phyloP scores from a whole-genome alignment of 1,140 invertebrate genomes.

The Ceratoteleas bidentatus region DNA sequence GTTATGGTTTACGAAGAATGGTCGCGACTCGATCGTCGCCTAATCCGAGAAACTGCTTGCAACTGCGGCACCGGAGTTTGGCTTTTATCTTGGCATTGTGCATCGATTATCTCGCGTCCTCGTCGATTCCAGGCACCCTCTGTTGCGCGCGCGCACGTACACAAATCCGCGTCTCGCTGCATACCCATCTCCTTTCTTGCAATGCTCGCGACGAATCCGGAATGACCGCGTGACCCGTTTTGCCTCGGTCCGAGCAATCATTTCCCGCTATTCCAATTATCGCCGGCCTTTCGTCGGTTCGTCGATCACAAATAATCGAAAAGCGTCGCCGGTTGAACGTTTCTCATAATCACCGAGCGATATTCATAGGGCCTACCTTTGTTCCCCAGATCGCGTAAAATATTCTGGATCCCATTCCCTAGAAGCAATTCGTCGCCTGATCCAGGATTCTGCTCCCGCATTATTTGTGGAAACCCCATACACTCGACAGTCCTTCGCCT shows the following conservation, averaged over 20 bases:
- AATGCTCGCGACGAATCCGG: constrained; percentile 47
- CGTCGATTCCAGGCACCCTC: constrained; percentile 18
- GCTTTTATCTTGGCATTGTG: constrained; percentile 43
- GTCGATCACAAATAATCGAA: constrained; percentile 39
- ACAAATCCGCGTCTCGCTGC: constrained; percentile 19
- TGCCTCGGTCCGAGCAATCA: constrained; percentile 22
- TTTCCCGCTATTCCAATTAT: constrained; percentile 38
- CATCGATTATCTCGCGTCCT: constrained; percentile 44
- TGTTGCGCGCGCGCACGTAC: constrained; percentile 2
- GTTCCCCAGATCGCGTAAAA: no score
- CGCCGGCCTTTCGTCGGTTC: constrained; percentile 27
- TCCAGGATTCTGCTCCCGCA: no score
- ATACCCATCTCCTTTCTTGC: constrained; percentile 32
- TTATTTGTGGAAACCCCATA: no score
- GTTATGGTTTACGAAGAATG: constrained; percentile 9
- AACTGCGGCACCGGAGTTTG: constrained; percentile 23
- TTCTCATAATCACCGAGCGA: constrained; percentile 13
- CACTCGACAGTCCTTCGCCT: no score
- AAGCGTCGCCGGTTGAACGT: constrained; percentile 4
- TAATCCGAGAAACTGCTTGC: constrained; percentile 28
- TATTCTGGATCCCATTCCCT: no score
- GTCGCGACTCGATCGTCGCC: constrained; percentile 30
- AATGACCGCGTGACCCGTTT: constrained; percentile 70
- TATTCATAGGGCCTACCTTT: no score
- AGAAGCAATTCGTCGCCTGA: no score